Evolutionary conservation across 2,888 invertebrate genomes (phyloP).

Genomic region (Platypus cylindrus): DNA sequence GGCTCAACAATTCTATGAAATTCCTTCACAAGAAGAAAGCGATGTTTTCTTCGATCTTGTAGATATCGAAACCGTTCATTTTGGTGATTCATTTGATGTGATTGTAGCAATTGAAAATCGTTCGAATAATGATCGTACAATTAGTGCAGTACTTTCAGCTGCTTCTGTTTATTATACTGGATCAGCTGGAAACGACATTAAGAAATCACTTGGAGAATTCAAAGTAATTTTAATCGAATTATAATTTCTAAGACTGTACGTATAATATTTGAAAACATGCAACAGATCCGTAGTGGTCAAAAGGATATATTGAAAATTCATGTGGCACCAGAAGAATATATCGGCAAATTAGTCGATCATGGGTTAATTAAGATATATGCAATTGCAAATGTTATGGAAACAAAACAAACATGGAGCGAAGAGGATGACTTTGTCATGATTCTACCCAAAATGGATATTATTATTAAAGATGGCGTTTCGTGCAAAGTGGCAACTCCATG

Average conservation of each 20-base stretch:
- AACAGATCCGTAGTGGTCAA: conserved; percentile 25
- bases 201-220: conserved; percentile 54
- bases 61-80: conserved; percentile 55
- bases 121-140: conserved; percentile 41
- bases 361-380: conserved; percentile 67
- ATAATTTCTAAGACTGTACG: not conserved
- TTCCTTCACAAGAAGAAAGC: conserved; percentile 44
- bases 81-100: conserved; percentile 57
- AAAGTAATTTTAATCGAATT: conserved; percentile 29
- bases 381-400: conserved; percentile 66
- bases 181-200: conserved; percentile 54
- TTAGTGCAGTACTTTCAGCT: conserved; percentile 53
- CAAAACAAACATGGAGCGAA: conserved; percentile 69
- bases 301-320: conserved; percentile 43
- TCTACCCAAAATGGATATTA: conserved; percentile 56
- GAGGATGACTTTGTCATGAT: conserved; percentile 72
- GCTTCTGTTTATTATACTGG: conserved; percentile 69
- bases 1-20: conserved; percentile 40
- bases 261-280: too few relatives aligned
- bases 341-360: conserved; percentile 68
- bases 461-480: conserved; percentile 36
- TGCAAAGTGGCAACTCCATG: conserved; percentile 41
- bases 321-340: conserved; percentile 56
- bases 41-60: conserved; percentile 50
- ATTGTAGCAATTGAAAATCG: conserved; percentile 53